A percentile compares a stretch with the other conserved stretches of the same genome.
Conservation (phyloP, 2,888 invertebrate species). For the Thysanoteuthis rhombus region DNA sequence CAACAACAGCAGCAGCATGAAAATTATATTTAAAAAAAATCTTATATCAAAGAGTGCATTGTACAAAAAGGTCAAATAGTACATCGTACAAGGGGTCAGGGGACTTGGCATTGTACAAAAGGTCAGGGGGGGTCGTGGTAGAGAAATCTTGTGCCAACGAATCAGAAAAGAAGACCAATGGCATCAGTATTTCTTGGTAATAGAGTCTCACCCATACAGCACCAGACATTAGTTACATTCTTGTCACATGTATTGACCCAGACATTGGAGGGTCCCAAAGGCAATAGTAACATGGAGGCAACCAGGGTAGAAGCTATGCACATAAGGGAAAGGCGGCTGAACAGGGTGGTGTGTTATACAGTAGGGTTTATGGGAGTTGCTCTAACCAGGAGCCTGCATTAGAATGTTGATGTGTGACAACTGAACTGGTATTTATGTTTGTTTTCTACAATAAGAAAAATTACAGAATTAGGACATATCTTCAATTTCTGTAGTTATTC, state of each 20-base stretch:
- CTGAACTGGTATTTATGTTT: not conserved
- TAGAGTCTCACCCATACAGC: not conserved
- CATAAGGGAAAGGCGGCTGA: too few species aligned
- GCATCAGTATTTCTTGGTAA: not conserved
- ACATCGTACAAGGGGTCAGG: too few species aligned
- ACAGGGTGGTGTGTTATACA: too few species aligned
- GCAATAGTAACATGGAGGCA: not conserved
- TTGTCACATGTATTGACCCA: not conserved
- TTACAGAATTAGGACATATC: not conserved
- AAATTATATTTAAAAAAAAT: too few species aligned
- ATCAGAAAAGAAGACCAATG: not conserved
- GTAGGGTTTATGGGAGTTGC: not conserved
- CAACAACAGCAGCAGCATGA: not conserved
- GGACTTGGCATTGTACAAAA: too few species aligned
- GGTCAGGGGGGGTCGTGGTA: too few species aligned
- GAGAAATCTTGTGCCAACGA: not conserved
- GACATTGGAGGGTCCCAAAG: not conserved
- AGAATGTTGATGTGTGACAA: not conserved
- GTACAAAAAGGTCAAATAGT: too few species aligned
- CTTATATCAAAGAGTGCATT: not conserved
- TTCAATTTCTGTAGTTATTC: not conserved
- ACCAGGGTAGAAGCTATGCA: not conserved
- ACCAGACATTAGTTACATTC: not conserved
- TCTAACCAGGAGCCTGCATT: not conserved
- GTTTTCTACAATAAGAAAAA: not conserved